Percentiles rank a stretch among this genome's conserved stretches.
Conservation (phyloP, 2,888 invertebrate genomes). For the Prenolepis imparis region DNA sequence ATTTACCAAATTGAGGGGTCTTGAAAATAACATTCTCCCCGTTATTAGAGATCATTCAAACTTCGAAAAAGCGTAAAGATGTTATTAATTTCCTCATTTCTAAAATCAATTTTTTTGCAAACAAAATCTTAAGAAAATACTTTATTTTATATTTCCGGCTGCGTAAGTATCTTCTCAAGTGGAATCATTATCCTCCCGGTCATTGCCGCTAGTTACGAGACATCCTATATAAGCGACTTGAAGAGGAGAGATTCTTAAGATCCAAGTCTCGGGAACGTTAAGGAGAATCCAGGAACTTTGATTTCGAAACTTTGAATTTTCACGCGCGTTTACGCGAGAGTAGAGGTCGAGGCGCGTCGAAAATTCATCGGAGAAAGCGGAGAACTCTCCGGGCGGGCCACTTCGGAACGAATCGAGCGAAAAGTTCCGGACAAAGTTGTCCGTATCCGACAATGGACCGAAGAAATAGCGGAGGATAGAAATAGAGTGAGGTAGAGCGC, state of each 20-base stretch:
- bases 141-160: background rate
- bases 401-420: slow-evolving; percentile 46
- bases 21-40: no score
- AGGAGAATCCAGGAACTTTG: background rate
- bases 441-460: slow-evolving; percentile 35
- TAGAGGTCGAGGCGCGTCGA: slow-evolving; percentile 13
- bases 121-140: no score
- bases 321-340: slow-evolving; percentile 33
- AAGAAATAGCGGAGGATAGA: slow-evolving; percentile 37
- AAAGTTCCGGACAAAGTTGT: slow-evolving; percentile 43
- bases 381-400: slow-evolving; percentile 37
- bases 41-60: no score
- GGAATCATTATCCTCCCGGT: background rate
- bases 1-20: no score
- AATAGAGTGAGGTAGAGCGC: slow-evolving; percentile 22
- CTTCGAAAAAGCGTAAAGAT: no score
- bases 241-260: background rate
- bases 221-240: background rate
- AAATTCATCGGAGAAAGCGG: slow-evolving; percentile 42
- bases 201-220: background rate
- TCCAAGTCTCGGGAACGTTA: background rate
- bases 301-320: slow-evolving; percentile 51
- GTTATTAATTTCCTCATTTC: no score
- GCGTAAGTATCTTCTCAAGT: background rate
- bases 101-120: no score